Base-by-base conservation (phyloP, 2,113 vertebrate species). In the Oryzias melastigma region DNA sequence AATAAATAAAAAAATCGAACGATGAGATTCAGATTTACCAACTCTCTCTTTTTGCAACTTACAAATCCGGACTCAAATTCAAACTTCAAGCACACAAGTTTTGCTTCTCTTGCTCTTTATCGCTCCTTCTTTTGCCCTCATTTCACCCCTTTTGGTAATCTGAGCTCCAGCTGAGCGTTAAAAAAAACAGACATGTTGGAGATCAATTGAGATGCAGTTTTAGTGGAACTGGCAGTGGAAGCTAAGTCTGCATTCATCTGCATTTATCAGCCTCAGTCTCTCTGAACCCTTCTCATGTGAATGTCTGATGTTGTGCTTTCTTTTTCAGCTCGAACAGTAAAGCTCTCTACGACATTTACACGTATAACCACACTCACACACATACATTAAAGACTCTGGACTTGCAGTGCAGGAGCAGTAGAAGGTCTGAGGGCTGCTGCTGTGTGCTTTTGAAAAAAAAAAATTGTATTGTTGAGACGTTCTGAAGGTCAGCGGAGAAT, bases 401-500 rank as follows among this genome's bases (percentile, higher is more conserved):
- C 88, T 89, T 79, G 73, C 72, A 85, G 80, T 88, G 85, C 78
- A 85, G 90, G 89, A 90, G 85, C 86, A 75, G 77, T 74, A 86
- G 82, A 91, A 87, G 85, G 85, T 90, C 82, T 14, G 82, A 89
- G 90, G 86, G 58, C 64, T 85, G n/a, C n/a, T n/a, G n/a, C n/a
- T n/a, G n/a, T n/a, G 65, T 65, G 41, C 71, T 67, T 69, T 62
- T 65, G 10, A 12, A 35, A 35, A 35, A 10, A 35, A 35, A 35
- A 35, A 35, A 35, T 10, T 12, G 35, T 35, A 35, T 35, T 35
- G 10, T 35, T 35, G 35, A 10, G 35, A 12, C 10, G 8, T 3
- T 35, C 8, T 35, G 35, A 12, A 44, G 66, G 80, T 99, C 95
- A 99, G 77, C 94, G 94, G 45, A 97, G 85, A 73, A 95, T 90